Evolutionary conservation across 2,888 invertebrate genomes (phyloP), one percentile per base, ranked within the genome.

Genomic region (Drosophila testacea): DNA sequence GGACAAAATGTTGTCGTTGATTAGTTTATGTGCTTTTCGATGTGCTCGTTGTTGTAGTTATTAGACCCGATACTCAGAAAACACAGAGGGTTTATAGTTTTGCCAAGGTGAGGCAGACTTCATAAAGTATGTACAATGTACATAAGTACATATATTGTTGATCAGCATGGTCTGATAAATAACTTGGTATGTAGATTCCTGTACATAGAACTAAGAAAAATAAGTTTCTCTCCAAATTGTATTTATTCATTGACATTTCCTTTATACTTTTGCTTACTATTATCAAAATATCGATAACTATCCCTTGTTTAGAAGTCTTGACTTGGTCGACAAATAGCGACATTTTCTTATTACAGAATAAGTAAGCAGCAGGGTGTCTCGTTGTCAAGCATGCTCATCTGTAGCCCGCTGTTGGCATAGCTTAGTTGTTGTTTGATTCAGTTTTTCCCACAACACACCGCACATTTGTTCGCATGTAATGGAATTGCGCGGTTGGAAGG

Each of bases 1-100:
- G 66, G 10, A 61, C 61, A 54, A 56, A 69, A 67, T 55, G 63
- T 47, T 66, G 73, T 67, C 64, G 81, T 66, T 79, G 70, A 73
- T 81, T 81, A 69, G 79, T 73, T 77, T 69, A 73, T 79, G 61
- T 52, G 60, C 65, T 64, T 68, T 68, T 38, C 50, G 52, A 4
- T 39, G 10, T 30, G 13, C 32, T 32, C 9, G 47, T 30, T 16
- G 34, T 1, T 50, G 51, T 38, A 4, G 54, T 9, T 27, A 44
- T 10, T n/a, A 6, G 16, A 48, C 47, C 16, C 47, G 36, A 38
- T 36, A 5, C n/a, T 38, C 7, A 0, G 11, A n/a, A 7, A 22
- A 7, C 7, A 3, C 5, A 28, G 4, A 39, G 28, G 51, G 39
- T 39, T 4, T 51, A 7, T 22, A 16, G 16, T 16, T 16, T 16